phyloP scores from a whole-genome alignment of 1,140 invertebrate species.

The Panagrolaimus sp. region DNA sequence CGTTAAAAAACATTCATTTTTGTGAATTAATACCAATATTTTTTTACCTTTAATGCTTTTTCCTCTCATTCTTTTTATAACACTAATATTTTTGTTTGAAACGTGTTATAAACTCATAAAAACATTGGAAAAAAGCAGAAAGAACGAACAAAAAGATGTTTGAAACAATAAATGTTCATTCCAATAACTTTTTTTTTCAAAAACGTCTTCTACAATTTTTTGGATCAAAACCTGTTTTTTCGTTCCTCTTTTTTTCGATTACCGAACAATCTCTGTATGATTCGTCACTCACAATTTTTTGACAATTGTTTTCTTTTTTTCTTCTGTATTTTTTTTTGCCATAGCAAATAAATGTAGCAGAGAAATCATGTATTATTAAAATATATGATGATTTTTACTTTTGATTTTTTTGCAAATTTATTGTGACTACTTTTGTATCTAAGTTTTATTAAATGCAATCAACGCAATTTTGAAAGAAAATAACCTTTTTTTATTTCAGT shows the following conservation, averaged over 20 bases:
- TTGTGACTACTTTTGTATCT: no score
- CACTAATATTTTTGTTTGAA: no score
- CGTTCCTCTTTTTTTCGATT: constrained; percentile 10
- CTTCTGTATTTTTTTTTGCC: no score
- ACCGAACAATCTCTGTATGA: background rate
- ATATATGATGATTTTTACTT: no score
- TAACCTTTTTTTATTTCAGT: no score
- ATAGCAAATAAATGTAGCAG: no score
- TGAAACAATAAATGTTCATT: background rate
- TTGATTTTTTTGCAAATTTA: no score
- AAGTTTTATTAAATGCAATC: no score
- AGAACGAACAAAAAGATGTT: background rate
- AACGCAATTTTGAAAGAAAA: no score
- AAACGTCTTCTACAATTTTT: background rate
- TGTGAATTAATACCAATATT: background rate
- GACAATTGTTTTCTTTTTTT: constrained; percentile 4
- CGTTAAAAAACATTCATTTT: background rate
- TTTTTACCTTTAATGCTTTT: background rate
- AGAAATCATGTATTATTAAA: no score
- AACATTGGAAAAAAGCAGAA: background rate
- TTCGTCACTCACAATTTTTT: constrained; percentile 1
- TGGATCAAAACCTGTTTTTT: constrained; percentile 16
- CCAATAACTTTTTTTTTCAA: constrained; percentile 11
- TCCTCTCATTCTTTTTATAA: background rate
- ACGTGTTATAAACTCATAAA: no score